Evolutionary conservation across 2,888 invertebrate species (phyloP).

Genomic region (Anthoptus insignis): DNA sequence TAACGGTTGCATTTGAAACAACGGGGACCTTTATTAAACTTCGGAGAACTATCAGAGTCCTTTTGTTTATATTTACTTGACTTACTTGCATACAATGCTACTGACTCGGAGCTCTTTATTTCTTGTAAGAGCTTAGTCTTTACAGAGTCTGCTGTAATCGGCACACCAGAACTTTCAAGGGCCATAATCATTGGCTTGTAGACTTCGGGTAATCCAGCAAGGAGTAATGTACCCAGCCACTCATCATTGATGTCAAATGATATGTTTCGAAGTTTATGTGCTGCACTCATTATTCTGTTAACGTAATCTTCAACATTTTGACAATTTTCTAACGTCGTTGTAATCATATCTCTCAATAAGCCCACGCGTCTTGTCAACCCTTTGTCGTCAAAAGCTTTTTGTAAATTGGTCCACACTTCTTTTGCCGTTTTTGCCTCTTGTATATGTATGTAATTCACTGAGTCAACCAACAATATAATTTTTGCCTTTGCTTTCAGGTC

Average conservation of each 20-base stretch:
- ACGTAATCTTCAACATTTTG: too few species aligned
- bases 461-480: too few species aligned
- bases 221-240: neutral
- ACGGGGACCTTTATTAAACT: neutral
- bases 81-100: neutral
- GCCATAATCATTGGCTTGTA: slow-evolving; percentile 6
- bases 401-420: too few species aligned
- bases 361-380: too few species aligned
- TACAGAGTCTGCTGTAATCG: neutral
- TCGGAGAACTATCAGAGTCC: too few species aligned
- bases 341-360: too few species aligned
- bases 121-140: slow-evolving; percentile 25
- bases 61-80: neutral
- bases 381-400: too few species aligned
- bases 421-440: too few species aligned
- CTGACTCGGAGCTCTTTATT: neutral
- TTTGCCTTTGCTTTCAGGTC: too few species aligned
- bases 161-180: neutral
- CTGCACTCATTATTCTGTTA: too few species aligned
- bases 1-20: slow-evolving; percentile 16
- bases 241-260: neutral
- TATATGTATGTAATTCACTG: too few species aligned
- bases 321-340: too few species aligned
- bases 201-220: neutral
- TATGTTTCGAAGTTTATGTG: neutral